Percentiles rank a stretch among this genome's conserved stretches.
These are phyloP conservation scores for Listrodromus nycthemerus DNA, from an alignment of 2,888 invertebrate species.

Conservation along the genomic window DNA sequence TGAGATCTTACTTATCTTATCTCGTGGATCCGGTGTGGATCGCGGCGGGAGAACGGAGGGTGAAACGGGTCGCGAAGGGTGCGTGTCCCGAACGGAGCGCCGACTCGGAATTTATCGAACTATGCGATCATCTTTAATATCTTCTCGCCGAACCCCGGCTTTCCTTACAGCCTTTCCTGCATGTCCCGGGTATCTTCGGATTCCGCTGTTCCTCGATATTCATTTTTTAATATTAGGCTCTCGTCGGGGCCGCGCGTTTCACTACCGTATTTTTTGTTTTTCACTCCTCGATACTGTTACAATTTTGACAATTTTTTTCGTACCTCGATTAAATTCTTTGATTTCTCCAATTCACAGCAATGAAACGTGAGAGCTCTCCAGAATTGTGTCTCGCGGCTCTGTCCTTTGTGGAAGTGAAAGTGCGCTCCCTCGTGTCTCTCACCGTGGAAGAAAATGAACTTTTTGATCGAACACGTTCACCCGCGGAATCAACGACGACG, in stretches of 20 bases:
- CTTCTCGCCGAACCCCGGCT: conserved; percentile 66
- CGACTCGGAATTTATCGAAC: conserved; percentile 75
- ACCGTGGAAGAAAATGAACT: conserved; percentile 65
- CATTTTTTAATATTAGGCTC: neutral
- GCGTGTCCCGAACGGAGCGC: neutral
- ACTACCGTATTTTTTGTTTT: neutral
- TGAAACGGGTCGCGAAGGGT: conserved; percentile 3
- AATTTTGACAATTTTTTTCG: too few species aligned
- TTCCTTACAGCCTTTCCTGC: conserved; percentile 24
- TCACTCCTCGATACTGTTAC: neutral
- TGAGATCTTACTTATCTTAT: too few species aligned
- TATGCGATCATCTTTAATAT: conserved; percentile 78
- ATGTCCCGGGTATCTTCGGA: neutral
- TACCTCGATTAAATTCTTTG: too few species aligned
- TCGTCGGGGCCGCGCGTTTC: neutral
- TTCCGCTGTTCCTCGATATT: neutral
- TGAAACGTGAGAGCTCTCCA: too few species aligned
- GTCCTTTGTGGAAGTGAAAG: neutral
- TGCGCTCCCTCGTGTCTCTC: conserved; percentile 19
- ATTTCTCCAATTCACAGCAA: too few species aligned
- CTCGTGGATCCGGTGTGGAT: neutral
- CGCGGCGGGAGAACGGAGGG: conserved; percentile 20
- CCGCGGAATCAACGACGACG: conserved; percentile 50
- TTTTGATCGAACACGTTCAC: conserved; percentile 60
- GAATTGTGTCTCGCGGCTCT: neutral